Evolutionary conservation across 2,113 vertebrate species (phyloP), one percentile per base, ranked within the genome.

Genomic region (Psilopogon haemacephalus): DNA sequence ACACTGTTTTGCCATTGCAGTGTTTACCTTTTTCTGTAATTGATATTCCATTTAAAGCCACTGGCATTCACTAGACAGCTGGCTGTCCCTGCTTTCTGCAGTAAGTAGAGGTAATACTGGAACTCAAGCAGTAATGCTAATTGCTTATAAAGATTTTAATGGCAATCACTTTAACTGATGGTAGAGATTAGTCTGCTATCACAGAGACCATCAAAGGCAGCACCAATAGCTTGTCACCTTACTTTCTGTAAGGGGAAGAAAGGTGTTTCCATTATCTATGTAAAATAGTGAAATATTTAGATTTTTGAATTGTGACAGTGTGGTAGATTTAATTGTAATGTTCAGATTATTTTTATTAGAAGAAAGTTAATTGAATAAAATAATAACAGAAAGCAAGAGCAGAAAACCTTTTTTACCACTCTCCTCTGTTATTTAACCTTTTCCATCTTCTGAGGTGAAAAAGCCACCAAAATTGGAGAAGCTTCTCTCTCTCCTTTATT

Each of bases 111-210:
- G 52, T 59, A 92, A 89, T 79, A 67, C 63, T 72, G 68, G 74
- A 90, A 89, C 67, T 84, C 67, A 6, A 78, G 77, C 59, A 89
- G 78, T 94, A 93, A 92, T 87, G 81, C 74, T 94, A 96, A 96
- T 96, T 94, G 81, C 74, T 96, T 92, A 79, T 95, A 96, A 94
- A 95, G 92, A 95, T 94, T 96, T 96, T 95, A 94, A 94, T 93
- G 92, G 75, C 92, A 96, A 89, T 94, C 92, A 90, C 74, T 90
- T 84, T 92, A 95, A 95, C 90, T 92, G 94, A 90, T 93, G 86
- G 50, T 71, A 75, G 76, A 94, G 94, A 92, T 93, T 90, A 95
- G 73, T 89, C 67, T 75, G 5, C 74, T 94, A 89, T 89, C 89
- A 68, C 77, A 93, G 58, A 55, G 40, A 70, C 70, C 50, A 88